Conservation (phyloP, 2,797 vertebrate species). For the Xerus rutilus region DNA sequence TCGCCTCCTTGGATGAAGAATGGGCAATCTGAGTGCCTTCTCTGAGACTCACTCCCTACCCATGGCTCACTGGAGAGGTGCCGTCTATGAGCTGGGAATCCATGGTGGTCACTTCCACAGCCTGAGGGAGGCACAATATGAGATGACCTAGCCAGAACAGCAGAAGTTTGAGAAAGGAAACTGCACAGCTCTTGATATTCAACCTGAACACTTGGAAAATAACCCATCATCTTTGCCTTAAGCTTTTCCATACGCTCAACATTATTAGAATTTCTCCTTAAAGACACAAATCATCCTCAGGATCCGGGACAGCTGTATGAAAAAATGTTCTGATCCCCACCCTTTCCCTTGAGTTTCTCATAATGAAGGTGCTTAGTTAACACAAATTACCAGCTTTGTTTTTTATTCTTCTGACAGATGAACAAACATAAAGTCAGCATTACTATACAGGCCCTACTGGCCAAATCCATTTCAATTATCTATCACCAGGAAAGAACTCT, state of each 20-base stretch:
- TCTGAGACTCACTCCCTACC: not conserved
- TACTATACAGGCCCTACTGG: not conserved
- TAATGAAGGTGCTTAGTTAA: conserved; percentile 81
- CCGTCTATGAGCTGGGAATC: not conserved
- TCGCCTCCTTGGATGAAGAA: not conserved
- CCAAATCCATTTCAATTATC: conserved; percentile 53
- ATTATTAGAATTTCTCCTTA: conserved; percentile 74
- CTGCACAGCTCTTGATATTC: conserved; percentile 8
- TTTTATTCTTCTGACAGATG: conserved; percentile 73
- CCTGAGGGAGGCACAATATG: not conserved
- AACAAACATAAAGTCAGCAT: conserved; percentile 62
- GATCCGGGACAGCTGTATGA: conserved; percentile 77
- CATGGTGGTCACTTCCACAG: not conserved
- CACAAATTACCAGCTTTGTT: conserved; percentile 75
- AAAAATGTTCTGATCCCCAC: conserved; percentile 69
- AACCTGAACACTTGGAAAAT: conserved; percentile 66
- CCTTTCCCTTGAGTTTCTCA: conserved; percentile 79
- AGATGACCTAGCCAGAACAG: not conserved
- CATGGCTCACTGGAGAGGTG: not conserved
- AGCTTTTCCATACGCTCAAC: conserved; percentile 81
- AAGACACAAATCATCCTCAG: conserved; percentile 71
- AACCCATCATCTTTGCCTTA: conserved; percentile 71
- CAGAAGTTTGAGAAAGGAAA: conserved; percentile 7
- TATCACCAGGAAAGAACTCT: conserved; percentile 33
- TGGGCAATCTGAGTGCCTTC: not conserved